Evolutionary conservation across 1,140 invertebrate species (phyloP), one percentile per base, ranked within the genome.

Genomic region (Sipha flava): DNA sequence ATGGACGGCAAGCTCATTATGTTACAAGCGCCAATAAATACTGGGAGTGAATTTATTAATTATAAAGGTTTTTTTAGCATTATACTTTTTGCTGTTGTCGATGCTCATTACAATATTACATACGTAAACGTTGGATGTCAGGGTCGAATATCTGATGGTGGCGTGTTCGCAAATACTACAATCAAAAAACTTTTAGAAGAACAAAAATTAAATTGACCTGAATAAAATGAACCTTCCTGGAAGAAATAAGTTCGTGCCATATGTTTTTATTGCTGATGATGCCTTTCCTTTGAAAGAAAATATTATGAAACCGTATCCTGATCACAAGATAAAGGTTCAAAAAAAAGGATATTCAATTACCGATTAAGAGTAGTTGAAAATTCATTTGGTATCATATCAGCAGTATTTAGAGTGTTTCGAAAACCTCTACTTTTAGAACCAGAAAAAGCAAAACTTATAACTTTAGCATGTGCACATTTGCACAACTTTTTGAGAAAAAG

Each of bases 321-420:
- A 84, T 66, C 85, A 26, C 84, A 88, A 80, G 81, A 87, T 45
- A 86, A 87, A 62, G 82, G 84, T 37, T 81, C 82, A 49, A 81
- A 80, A 80, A 64, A 85, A 85, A 81, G 83, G 68, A 82, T 85
- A 79, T 87, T 85, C 81, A 87, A 87, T 79, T 84, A 86, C 81
- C 79, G 83, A 16, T 57, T 86, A 29, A 86, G 85, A 81, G 83
- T 86, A 40, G 84, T 88, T 9, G 88, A 89, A 85, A 88, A 88
- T 84, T 85, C 85, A 6, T 89, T 89, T 83, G 87, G 87, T 23
- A 88, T 89, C 75, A 81, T 88, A 57, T 81, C 84, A 3, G 82
- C 84, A 29, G 82, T 84, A 52, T 88, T 86, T 83, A 81, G 86
- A 82, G 83, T 87, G 54, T 86, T 87, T 21, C 77, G 83, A 81